Base-by-base conservation (phyloP, 2,113 vertebrate genomes). In the Nestor notabilis region DNA sequence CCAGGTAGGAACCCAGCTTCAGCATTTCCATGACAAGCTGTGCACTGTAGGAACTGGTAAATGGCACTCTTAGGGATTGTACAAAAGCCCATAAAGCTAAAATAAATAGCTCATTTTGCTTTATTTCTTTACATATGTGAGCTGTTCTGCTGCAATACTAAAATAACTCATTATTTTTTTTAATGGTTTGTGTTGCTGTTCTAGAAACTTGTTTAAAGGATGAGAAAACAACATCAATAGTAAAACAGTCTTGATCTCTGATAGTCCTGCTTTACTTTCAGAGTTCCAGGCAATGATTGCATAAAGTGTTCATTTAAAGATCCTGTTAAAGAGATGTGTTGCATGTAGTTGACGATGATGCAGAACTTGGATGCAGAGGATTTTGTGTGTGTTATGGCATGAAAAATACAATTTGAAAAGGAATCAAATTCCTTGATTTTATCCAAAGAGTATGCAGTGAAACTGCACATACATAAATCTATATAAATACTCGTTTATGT, bases 1-100 rank as follows among this genome's bases (percentile, higher is more conserved):
- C 43, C 99, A 99, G 99, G 99, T 99, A 98, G 71, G 98, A 92
- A 52, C 17, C 52, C 55, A 47, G 50, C 2, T 91, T 83, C 23
- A 47, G 50, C 70, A 23, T 88, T 93, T 81, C 69, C 70, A 39
- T 49, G 88, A 61, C 44, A 81, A 69, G 71, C 24, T 83, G 41
- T 58, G 37, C 18, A 11, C 47, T 83, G 86, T 78, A 87, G 55
- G 46, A 83, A 61, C 5, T 37, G 63, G n/a, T n/a, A 65, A 89
- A 83, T 11, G 24, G 10, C 47, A 10, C 65, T 53, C 91, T 9
- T 31, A 64, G 55, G 89, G 63, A 35, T 17, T 66, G 46, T 81
- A 72, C 72, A 85, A 90, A 94, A 94, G 23, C 43, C 44, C 2
- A 2, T 82, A 80, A 75, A 92, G 52, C 61, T 76, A 13, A 61